Evolutionary conservation across 1,140 invertebrate species (phyloP).

Genomic region (Druon quercuslanigerum): DNA sequence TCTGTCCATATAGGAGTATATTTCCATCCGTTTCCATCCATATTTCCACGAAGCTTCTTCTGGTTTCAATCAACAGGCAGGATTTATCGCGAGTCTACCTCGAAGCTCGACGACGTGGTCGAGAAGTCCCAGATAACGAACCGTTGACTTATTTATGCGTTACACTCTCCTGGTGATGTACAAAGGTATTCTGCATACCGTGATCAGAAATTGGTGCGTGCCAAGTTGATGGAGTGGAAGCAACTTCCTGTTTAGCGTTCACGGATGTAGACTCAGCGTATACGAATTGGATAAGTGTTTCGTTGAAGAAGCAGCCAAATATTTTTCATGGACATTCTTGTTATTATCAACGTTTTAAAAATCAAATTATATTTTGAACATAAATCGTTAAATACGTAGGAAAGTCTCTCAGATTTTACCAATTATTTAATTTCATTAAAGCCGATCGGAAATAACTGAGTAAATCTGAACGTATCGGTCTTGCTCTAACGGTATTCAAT

Average conservation of each 20-base stretch:
- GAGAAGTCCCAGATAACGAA: slow-evolving; percentile 41
- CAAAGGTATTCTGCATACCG: slow-evolving; percentile 24
- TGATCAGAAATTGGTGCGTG: slow-evolving; percentile 8
- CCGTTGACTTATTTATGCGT: slow-evolving; percentile 25
- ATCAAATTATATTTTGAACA: too few relatives aligned
- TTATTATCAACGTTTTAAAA: too few relatives aligned
- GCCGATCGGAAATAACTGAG: too few relatives aligned
- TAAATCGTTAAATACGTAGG: too few relatives aligned
- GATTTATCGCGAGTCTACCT: slow-evolving; percentile 37
- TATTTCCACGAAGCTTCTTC: slow-evolving; percentile 12
- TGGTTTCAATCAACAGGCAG: slow-evolving; percentile 23
- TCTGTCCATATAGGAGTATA: background rate
- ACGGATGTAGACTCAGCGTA: background rate
- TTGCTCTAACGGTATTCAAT: too few relatives aligned
- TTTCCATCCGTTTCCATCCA: background rate
- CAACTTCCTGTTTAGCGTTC: background rate
- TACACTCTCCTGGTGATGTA: slow-evolving; percentile 8
- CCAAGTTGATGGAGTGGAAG: slow-evolving; percentile 11
- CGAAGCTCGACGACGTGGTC: slow-evolving; percentile 32
- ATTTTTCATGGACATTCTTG: background rate
- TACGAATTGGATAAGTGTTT: background rate
- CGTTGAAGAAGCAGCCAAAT: background rate
- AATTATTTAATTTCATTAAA: too few relatives aligned
- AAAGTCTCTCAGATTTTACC: too few relatives aligned
- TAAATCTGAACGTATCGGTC: too few relatives aligned